Base-by-base conservation (phyloP, 2,888 invertebrate genomes). In the Bursaphelenchus okinawaensis region DNA sequence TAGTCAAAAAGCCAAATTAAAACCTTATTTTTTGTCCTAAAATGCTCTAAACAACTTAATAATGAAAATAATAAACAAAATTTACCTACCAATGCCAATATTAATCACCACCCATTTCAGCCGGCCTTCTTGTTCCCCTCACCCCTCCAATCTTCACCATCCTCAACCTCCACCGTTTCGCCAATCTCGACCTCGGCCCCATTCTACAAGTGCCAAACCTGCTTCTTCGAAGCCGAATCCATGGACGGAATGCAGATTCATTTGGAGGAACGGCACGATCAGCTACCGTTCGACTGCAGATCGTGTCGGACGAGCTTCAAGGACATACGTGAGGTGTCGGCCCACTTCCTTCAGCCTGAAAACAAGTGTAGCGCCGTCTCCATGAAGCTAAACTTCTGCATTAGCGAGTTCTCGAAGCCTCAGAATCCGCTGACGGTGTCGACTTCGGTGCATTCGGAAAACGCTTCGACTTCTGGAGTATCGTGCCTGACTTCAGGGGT, bases 221-320 rank as follows among this genome's bases (percentile, higher is more conserved):
- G 74, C 59, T 64, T 67, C 23, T 72, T 74, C 54, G 74, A 74
- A 57, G 66, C 75, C 55, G 79, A 79, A 23, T 75, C 73, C 7
- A 57, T 79, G 6, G 77, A 76, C 7, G 65, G 69, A 1, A 56
- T 79, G 60, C 63, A 65, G 16, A 22, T 29, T 23, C 79, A 79
- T 65, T 67, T 79, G 12, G 68, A 56, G 19, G 60, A 67, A 16
- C 68, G 68, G 4, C 79, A 79, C 65, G 56, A 66, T 52, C 66
- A 73, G 8, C 63, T 75, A 9, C 78, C 79, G 16, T 80, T 76
- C 63, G 75, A 75, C 16, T 79, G 79, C 55, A 22, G 28, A 24
- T 54, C 68, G 12, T 79, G 79, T 62, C 69, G 73, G 8, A 52
- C 59, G 16, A 55, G 61, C 0, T 78, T 78, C 58, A 73, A 74